Evolutionary conservation across 2,113 vertebrate genomes (phyloP).

Genomic region (Elanoides forficatus): DNA sequence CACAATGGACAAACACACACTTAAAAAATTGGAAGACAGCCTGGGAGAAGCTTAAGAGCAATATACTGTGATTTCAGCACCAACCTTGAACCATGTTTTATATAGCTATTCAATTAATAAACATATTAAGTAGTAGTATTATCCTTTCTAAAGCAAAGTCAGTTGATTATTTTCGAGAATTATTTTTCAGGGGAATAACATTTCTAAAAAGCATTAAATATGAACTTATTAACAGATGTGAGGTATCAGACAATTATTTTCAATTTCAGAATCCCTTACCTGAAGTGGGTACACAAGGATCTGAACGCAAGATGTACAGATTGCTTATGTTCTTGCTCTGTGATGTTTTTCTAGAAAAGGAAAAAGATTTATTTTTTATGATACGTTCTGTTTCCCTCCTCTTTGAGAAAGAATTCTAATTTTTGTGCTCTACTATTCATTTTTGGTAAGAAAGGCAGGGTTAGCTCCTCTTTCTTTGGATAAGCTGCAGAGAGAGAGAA

Average conservation of each 20-base stretch:
- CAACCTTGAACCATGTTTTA: not conserved
- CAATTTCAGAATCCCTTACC: constrained; percentile 69
- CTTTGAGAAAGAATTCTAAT: constrained; percentile 10
- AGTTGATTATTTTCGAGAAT: not conserved
- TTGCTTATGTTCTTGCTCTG: constrained; percentile 86
- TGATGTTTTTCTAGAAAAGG: constrained; percentile 88
- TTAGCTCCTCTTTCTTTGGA: not conserved
- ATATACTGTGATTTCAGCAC: not conserved
- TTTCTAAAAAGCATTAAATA: not conserved
- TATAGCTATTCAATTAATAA: not conserved
- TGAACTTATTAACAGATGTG: not conserved
- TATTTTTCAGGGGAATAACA: not conserved
- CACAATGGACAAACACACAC: not conserved
- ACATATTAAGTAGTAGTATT: not conserved
- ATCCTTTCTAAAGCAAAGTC: not conserved
- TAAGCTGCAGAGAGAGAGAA: not conserved
- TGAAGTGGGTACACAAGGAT: constrained; percentile 95
- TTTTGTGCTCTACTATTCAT: not conserved
- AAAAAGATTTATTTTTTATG: constrained; percentile 26
- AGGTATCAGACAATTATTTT: not conserved
- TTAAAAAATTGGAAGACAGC: not conserved
- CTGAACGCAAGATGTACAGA: constrained; percentile 91
- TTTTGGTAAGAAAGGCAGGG: constrained; percentile 18
- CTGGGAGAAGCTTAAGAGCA: not conserved
- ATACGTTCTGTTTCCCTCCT: not conserved